Evolutionary conservation across 2,888 invertebrate species (phyloP), one percentile per base, ranked within the genome.

Genomic region (Lingula anatina): DNA sequence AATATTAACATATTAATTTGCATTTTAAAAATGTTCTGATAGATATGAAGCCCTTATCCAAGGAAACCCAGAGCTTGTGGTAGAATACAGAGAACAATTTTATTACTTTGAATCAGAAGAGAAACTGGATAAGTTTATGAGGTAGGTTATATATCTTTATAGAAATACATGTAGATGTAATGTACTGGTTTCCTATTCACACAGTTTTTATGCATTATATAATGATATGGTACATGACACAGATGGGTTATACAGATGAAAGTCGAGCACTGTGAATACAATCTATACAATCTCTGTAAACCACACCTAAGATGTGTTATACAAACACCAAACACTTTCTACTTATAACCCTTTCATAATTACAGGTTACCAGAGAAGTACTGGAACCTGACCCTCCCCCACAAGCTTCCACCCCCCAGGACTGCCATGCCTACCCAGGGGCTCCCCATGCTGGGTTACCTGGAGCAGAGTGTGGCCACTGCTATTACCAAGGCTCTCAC

Each of bases 361-460:
- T n/a, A n/a, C 61, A 75, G 75, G 51, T 54, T 65, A 39, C 77
- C 77, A 39, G 71, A 74, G 53, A 66, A 68, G 51, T 77, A 76
- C 59, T 66, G 68, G 49, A 59, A 69, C 53, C 54, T 77, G 31
- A 61, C 64, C 41, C 59, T 76, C 46, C 76, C 77, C 7, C 70
- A 74, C 61, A 77, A 78, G 54, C 60, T 78, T 46, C 78, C 77
- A 2, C 76, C 78, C 1, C 58, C 63, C 35, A 69, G 70, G 47
- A 66, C 69, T 18, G 56, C 68, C 3, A 45, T 77, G 38, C 59
- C 64, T 4, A 48, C 71, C 3, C 64, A 66, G 3, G 57, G 60
- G 18, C 62, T 78, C 37, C 77, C 77, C 5, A 73, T 77, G 71
- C 63, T 75, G 26, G 78, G 78, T 7, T 78, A 71, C 61, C 61